These are phyloP conservation scores for Odontamblyopus lacepedii DNA, from an alignment of 2,797 vertebrate species.

Conservation along the genomic window DNA sequence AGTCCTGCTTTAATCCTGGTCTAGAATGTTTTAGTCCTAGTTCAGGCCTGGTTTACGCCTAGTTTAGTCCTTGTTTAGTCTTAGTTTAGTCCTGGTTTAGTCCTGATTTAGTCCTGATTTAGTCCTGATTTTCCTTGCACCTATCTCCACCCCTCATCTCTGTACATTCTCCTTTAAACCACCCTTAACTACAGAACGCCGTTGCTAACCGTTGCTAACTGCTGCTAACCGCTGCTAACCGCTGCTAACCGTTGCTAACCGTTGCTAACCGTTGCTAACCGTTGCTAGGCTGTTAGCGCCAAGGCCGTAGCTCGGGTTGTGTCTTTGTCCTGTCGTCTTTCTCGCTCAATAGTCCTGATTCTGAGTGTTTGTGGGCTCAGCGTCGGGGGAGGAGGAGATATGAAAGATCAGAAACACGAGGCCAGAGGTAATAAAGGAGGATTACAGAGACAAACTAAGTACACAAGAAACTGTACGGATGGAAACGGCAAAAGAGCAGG, in stretches of 20 bases:
- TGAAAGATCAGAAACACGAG: not conserved
- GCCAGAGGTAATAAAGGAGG: not conserved
- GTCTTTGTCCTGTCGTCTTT: not conserved
- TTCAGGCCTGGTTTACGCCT: too few relatives aligned
- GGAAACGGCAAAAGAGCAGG: too few relatives aligned
- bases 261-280: not conserved
- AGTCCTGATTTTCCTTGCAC: too few relatives aligned
- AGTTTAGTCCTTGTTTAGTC: not conserved
- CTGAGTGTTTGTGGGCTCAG: not conserved
- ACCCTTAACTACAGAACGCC: not conserved
- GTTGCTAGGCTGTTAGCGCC: not conserved
- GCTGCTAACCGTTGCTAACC: not conserved
- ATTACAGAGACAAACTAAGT: conserved; percentile 1
- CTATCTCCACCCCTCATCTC: not conserved
- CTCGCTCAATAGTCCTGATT: not conserved
- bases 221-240: not conserved
- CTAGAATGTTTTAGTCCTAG: too few relatives aligned
- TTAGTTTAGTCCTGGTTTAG: not conserved
- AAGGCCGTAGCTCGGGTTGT: not conserved
- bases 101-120: not conserved
- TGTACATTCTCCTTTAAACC: not conserved
- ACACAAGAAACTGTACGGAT: too few relatives aligned
- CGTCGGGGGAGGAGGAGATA: not conserved
- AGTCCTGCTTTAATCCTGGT: not conserved
- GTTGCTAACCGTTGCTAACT: not conserved